Evolutionary conservation across 2,888 invertebrate genomes (phyloP), one percentile per base, ranked within the genome.

Genomic region (Drosophila emarginata): DNA sequence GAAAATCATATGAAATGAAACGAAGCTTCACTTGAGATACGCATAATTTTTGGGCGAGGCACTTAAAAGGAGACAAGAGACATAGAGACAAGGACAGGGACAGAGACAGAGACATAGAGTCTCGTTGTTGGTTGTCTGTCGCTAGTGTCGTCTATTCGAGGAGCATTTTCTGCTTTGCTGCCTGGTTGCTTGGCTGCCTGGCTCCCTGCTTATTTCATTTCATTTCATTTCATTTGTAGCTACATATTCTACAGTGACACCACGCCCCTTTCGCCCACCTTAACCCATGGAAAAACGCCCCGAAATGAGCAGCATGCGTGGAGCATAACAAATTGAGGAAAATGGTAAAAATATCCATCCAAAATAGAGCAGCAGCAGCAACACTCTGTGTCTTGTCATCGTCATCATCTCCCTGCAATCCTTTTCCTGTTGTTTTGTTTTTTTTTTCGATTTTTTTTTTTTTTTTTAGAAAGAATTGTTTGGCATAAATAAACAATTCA

Each of bases 401-500:
- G 54, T 36, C 54, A 54, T 45, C 54, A 54, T 62, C 60, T 63
- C 52, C 57, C 11, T 23, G 58, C 74, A 79, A 79, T 79, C 80
- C 80, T 78, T 80, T 74, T 21, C 14, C 15, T 45, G 65, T 23
- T 52, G 37, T 37, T 12, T 4, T n/a, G 1, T n/a, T 32, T 45
- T 36, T 6, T 45, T 60, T 15, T 50, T 56, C n/a, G n/a, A 4
- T n/a, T 6, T n/a, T 32, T 45, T 36, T 6, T 45, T 60, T 15
- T 50, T 56, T 32, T 50, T 60, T 57, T 71, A 53, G 54, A 21
- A 45, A 45, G 59, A 76, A 78, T 75, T 77, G 77, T 67, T 77
- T 76, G 84, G 81, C 88, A 88, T 88, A 88, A 87, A 86, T 86
- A 86, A 86, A 88, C 87, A 86, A 84, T 86, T 81, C 86, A 80